Conservation (phyloP, 2,888 invertebrate species). For the Pasiphila rectangulata region DNA sequence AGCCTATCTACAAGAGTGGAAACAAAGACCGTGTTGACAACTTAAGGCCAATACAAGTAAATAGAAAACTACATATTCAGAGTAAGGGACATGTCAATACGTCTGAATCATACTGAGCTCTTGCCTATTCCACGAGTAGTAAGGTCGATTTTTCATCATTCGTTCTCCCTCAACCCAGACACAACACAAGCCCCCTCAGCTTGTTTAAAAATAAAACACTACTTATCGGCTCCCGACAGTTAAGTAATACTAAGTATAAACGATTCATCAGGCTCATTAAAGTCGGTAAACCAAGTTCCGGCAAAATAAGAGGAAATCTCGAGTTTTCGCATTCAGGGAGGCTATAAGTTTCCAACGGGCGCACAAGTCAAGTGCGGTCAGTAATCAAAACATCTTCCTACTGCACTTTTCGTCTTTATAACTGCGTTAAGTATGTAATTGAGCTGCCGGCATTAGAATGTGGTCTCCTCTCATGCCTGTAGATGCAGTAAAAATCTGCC, state of each 20-base stretch:
- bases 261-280: conserved; percentile 57
- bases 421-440: too few relatives aligned
- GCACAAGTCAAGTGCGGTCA: conserved; percentile 25
- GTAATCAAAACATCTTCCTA: neutral
- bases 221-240: conserved; percentile 10
- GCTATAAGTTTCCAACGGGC: conserved; percentile 45
- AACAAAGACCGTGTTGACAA: too few relatives aligned
- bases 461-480: too few relatives aligned
- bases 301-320: conserved; percentile 53
- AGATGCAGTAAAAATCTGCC: too few relatives aligned
- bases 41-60: too few relatives aligned
- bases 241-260: conserved; percentile 35
- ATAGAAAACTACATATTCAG: too few relatives aligned
- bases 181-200: neutral
- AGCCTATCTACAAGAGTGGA: too few relatives aligned
- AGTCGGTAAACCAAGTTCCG: conserved; percentile 48
- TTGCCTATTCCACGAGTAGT: too few relatives aligned
- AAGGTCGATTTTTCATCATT: neutral
- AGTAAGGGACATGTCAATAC: too few relatives aligned
- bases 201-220: neutral
- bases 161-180: neutral
- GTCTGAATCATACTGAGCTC: too few relatives aligned
- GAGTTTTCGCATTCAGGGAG: conserved; percentile 55
- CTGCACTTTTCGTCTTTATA: too few relatives aligned
- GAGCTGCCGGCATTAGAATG: too few relatives aligned